Percentiles rank a stretch among this genome's conserved stretches.
Evolutionary conservation across 2,113 vertebrate genomes (phyloP).

Genomic region (Syngnathoides biaculeatus): DNA sequence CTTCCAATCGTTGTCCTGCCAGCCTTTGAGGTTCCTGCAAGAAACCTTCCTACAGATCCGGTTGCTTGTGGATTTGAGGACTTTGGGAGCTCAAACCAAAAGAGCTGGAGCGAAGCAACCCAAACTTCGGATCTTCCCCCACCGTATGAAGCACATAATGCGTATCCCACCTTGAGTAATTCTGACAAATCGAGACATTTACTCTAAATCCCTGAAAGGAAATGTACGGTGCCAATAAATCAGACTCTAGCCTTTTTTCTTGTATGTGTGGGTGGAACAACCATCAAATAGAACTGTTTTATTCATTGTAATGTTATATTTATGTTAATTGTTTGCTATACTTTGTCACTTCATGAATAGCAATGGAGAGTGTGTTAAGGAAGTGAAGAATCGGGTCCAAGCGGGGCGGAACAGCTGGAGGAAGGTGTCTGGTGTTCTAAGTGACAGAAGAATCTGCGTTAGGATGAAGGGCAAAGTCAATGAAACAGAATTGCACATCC

Average conservation of each 20-base stretch:
- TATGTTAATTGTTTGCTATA: no score
- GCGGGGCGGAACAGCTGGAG: no score
- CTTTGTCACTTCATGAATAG: no score
- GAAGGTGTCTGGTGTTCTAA: no score
- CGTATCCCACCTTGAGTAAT: constrained; percentile 8
- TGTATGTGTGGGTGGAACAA: neutral
- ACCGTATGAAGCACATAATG: constrained; percentile 29
- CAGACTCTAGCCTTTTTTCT: constrained; percentile 14
- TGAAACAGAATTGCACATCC: no score
- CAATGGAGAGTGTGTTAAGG: no score
- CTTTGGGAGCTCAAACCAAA: constrained; percentile 6
- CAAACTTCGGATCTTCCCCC: constrained; percentile 17
- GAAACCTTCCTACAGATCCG: neutral
- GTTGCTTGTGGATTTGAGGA: neutral
- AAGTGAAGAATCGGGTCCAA: no score
- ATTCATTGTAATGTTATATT: no score
- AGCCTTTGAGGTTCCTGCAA: neutral
- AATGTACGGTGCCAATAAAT: neutral
- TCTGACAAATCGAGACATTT: neutral
- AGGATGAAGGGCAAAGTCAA: no score
- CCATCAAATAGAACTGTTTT: neutral
- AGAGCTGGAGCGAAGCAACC: neutral
- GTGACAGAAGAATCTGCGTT: no score
- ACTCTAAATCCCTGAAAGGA: constrained; percentile 3
- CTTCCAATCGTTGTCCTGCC: constrained; percentile 51